Base-by-base conservation (phyloP, 2,113 vertebrate species). In the Malurus alboscapulatus region DNA sequence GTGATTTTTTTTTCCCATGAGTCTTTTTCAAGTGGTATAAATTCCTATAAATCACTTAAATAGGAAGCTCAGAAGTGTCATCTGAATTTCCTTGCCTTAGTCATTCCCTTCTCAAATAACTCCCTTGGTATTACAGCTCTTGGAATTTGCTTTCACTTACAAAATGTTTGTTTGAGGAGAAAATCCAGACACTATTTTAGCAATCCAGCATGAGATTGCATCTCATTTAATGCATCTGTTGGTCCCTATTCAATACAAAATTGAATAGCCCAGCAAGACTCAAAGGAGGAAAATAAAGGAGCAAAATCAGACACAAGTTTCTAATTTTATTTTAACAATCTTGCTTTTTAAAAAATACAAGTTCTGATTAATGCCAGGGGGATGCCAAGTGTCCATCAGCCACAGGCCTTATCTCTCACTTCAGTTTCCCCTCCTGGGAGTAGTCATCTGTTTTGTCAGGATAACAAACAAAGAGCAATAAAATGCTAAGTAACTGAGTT, bases 301-400 rank as follows among this genome's bases (percentile, higher is more conserved):
- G 40, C 68, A 84, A 93, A 94, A 87, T 96, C 76, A 80, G 82
- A 96, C 97, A 96, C 96, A 94, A 96, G 93, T 97, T 96, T 96
- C 92, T 93, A 93, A 86, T 88, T 97, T 98, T 97, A 97, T 98
- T 98, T 97, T 97, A 97, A 97, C 97, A 97, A 97, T 96, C 81
- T 93, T 96, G 95, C 87, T 87, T 97, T 96, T 97, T 97, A 84
- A 79, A 94, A 92, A 90, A 92, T 93, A 95, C 92, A 93, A 84
- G 68, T 92, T 88, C 73, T 97, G 92, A 95, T 94, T 84, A 95
- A 93, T 95, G 94, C 80, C 54, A 82, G 90, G 50, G 95, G 90
- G 96, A 97, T 97, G 96, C 95, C 74, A 90, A 82, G 90, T 93
- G 87, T 93, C 91, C 55, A 3, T 48, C 29, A 36, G 86, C 92